Evolutionary conservation across 2,113 vertebrate genomes (phyloP).

Genomic region (Brachyhypopomus gauderio): DNA sequence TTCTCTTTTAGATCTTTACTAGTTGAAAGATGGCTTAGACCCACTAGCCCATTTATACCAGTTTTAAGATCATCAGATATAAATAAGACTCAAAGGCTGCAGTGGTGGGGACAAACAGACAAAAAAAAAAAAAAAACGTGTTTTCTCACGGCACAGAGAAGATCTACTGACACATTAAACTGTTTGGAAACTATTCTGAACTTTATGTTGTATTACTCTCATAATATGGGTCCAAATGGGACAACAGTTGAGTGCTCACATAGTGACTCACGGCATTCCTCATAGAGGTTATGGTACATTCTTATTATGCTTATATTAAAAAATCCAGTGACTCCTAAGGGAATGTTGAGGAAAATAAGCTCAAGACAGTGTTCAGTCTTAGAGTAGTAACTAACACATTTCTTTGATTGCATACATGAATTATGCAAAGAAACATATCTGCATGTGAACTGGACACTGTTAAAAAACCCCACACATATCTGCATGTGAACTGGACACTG

Average conservation of each 20-base stretch:
- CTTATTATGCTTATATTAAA: not conserved
- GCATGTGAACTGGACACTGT: not conserved
- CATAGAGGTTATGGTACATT: not conserved
- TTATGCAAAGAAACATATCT: too few species aligned
- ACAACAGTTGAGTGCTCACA: slow-evolving; percentile 6
- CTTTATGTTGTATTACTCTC: slow-evolving; percentile 13
- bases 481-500: too few species aligned
- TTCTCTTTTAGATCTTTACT: too few species aligned
- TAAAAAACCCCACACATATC: too few species aligned
- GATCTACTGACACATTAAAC: slow-evolving; percentile 29
- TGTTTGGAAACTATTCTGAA: slow-evolving; percentile 21
- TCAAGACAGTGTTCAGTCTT: not conserved
- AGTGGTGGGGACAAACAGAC: slow-evolving; percentile 33
- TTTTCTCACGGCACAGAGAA: slow-evolving; percentile 39
- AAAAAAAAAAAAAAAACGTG: slow-evolving; percentile 33
- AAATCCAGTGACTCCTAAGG: not conserved
- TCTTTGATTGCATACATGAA: not conserved
- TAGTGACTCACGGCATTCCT: not conserved
- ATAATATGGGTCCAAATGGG: not conserved
- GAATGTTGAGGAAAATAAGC: not conserved
- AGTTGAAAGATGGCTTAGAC: too few species aligned
- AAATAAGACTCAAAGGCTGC: slow-evolving; percentile 34
- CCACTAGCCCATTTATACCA: too few species aligned
- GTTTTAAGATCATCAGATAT: slow-evolving; percentile 27
- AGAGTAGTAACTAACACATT: not conserved